Conservation (phyloP, 2,113 vertebrate genomes). For the Crotalus viridis region DNA sequence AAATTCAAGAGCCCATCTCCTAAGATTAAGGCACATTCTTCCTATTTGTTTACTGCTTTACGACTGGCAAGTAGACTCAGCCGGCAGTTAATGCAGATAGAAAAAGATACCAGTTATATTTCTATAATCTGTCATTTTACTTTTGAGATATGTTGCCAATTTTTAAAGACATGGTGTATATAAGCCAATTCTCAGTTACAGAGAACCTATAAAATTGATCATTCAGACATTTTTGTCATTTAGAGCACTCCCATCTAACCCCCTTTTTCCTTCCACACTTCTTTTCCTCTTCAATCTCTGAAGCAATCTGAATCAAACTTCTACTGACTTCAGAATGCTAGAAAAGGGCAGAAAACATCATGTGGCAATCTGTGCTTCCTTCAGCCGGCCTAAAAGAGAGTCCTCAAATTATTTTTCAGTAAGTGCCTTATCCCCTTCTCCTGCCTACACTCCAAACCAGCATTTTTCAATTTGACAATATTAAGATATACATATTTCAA, state of each 20-base stretch:
- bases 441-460: background rate
- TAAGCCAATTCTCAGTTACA: background rate
- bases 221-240: background rate
- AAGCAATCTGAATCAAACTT: background rate
- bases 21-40: background rate
- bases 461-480: background rate
- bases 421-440: background rate
- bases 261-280: background rate
- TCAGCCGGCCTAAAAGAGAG: background rate
- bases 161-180: background rate
- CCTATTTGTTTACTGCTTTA: background rate
- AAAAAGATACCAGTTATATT: background rate
- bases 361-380: background rate
- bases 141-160: background rate
- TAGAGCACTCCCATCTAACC: background rate
- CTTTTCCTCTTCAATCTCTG: background rate
- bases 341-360: background rate
- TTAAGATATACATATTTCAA: background rate
- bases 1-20: background rate
- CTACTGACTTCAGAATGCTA: background rate
- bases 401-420: background rate
- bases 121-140: background rate
- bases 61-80: background rate
- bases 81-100: background rate
- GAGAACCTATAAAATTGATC: background rate